A percentile compares a stretch with the other conserved stretches of the same genome.
These are phyloP conservation scores for Dinocampus coccinellae DNA, from an alignment of 2,888 invertebrate genomes.

Conservation along the genomic window DNA sequence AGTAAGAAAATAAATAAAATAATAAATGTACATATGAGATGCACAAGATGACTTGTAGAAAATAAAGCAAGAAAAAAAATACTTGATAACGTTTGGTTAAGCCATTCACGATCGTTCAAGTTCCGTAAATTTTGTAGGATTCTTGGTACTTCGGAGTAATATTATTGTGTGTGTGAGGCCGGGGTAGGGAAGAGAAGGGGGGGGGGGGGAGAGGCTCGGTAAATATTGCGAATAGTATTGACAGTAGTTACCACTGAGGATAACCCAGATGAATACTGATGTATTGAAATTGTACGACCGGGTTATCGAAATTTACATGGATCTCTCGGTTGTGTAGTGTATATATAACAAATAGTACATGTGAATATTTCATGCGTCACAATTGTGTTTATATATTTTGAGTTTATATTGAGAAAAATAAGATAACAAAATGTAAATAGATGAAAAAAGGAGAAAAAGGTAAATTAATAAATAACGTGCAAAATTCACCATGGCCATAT, in stretches of 20 bases:
- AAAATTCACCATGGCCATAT: background rate
- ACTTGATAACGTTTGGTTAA: slow-evolving; percentile 26
- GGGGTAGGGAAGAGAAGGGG: no score
- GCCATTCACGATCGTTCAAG: slow-evolving; percentile 34
- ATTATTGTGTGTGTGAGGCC: no score
- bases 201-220: slow-evolving; percentile 26
- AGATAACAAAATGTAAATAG: background rate
- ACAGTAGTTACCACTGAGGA: slow-evolving; percentile 40
- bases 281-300: slow-evolving; percentile 47
- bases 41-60: background rate
- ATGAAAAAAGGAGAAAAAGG: no score
- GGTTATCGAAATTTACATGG: slow-evolving; percentile 39
- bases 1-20: background rate
- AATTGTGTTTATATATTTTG: background rate
- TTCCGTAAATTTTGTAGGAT: slow-evolving; percentile 28
- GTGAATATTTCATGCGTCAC: background rate
- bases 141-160: slow-evolving; percentile 11
- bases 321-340: slow-evolving; percentile 5
- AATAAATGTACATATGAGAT: background rate
- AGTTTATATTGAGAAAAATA: background rate
- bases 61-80: slow-evolving; percentile 7
- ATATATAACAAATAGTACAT: background rate
- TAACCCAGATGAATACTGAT: slow-evolving; percentile 49
- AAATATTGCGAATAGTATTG: slow-evolving; percentile 52
- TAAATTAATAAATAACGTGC: background rate